A percentile compares a stretch with the other conserved stretches of the same genome.
phyloP scores from a whole-genome alignment of 2,113 vertebrate genomes.

The Condylura cristata region DNA sequence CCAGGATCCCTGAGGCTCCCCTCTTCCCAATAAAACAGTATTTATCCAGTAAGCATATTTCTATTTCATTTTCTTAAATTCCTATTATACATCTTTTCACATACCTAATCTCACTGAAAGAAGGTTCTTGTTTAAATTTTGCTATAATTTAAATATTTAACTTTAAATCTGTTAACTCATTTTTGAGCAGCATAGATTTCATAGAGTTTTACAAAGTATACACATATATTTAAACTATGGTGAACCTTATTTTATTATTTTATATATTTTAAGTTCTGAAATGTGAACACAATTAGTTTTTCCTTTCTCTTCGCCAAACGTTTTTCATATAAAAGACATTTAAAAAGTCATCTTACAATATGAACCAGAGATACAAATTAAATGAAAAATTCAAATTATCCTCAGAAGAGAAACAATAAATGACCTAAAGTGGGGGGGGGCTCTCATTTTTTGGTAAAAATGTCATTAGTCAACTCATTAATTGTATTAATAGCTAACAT shows the following conservation, averaged over 20 bases:
- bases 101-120: not conserved
- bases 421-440: not conserved
- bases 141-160: not conserved
- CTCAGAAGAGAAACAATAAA: not conserved
- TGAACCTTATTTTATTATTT: not conserved
- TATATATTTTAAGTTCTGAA: not conserved
- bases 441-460: not conserved
- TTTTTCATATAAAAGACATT: constrained; percentile 37
- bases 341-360: not conserved
- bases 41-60: not conserved
- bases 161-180: not conserved
- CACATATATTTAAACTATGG: not conserved
- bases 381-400: constrained; percentile 4
- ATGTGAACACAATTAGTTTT: not conserved
- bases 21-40: not conserved
- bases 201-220: not conserved
- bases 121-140: not conserved
- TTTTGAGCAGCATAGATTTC: not conserved
- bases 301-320: not conserved
- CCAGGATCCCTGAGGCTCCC: not conserved
- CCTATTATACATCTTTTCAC: not conserved
- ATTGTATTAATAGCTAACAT: not conserved
- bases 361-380: constrained; percentile 1
- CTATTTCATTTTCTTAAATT: not conserved
- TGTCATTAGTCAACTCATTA: constrained; percentile 39